phyloP scores from a whole-genome alignment of 2,797 vertebrate genomes.

The Gambusia yucatana region DNA sequence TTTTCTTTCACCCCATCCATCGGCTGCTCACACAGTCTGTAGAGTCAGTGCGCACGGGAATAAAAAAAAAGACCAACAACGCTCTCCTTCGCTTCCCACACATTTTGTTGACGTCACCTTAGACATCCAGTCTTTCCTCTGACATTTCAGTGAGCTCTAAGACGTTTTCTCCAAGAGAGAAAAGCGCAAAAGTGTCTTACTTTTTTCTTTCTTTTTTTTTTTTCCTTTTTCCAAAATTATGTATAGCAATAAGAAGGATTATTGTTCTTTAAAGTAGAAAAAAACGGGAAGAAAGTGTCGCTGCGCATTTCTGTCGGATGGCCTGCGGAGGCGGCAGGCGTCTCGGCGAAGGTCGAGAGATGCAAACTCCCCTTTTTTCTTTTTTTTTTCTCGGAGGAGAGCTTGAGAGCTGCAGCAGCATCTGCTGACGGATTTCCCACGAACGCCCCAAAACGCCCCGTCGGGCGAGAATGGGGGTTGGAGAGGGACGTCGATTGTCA shows the following conservation, averaged over 20 bases:
- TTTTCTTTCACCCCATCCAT: slow-evolving; percentile 70
- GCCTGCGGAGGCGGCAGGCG: slow-evolving; percentile 73
- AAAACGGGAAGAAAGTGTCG: slow-evolving; percentile 85
- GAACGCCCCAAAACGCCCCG: slow-evolving; percentile 68
- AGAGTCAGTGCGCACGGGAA: slow-evolving; percentile 86
- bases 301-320: slow-evolving; percentile 80
- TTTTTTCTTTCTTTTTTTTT: slow-evolving; percentile 52
- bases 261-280: slow-evolving; percentile 73
- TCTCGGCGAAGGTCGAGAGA: slow-evolving; percentile 74
- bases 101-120: slow-evolving; percentile 73
- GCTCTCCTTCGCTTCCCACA: slow-evolving; percentile 70
- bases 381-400: slow-evolving; percentile 68
- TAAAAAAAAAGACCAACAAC: slow-evolving; percentile 61
- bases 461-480: neutral
- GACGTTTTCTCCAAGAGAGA: slow-evolving; percentile 78
- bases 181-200: slow-evolving; percentile 67
- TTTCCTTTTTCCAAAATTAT: slow-evolving; percentile 3
- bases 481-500: slow-evolving; percentile 75
- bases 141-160: slow-evolving; percentile 71
- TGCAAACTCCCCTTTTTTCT: slow-evolving; percentile 53
- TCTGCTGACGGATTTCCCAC: slow-evolving; percentile 70
- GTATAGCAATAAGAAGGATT: slow-evolving; percentile 66
- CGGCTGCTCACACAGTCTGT: slow-evolving; percentile 80
- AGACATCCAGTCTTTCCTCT: slow-evolving; percentile 60
- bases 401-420: slow-evolving; percentile 72